Conservation (phyloP, 2,113 vertebrate genomes). For the Calyptommatus sinebrachiatus region DNA sequence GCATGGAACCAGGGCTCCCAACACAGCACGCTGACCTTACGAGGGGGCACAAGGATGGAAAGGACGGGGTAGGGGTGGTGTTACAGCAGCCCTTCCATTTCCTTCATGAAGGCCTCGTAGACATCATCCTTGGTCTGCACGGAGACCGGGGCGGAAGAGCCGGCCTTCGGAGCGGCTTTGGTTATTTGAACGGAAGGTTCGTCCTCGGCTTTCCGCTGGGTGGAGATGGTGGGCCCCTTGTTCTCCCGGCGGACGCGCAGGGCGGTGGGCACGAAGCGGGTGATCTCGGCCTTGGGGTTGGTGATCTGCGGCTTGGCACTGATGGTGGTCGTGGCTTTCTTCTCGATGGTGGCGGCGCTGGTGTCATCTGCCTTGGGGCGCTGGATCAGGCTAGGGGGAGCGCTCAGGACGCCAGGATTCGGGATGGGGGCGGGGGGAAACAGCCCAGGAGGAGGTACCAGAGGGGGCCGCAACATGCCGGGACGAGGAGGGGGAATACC, state of each 20-base stretch:
- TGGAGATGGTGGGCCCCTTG: slow-evolving; percentile 69
- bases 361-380: slow-evolving; percentile 87
- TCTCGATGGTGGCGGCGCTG: slow-evolving; percentile 81
- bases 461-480: slow-evolving; percentile 80
- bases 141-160: slow-evolving; percentile 72
- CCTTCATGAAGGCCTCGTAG: slow-evolving; percentile 98
- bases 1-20: slow-evolving; percentile 37
- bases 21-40: background rate
- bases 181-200: slow-evolving; percentile 72
- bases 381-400: slow-evolving; percentile 91
- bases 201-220: slow-evolving; percentile 73
- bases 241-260: slow-evolving; percentile 91
- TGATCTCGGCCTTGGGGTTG: slow-evolving; percentile 95
- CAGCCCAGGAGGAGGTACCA: slow-evolving; percentile 83
- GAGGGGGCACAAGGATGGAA: slow-evolving; percentile 39
- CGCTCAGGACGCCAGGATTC: slow-evolving; percentile 89
- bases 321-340: slow-evolving; percentile 89
- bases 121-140: slow-evolving; percentile 98
- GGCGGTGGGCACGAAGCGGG: slow-evolving; percentile 93
- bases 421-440: slow-evolving; percentile 86
- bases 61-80: background rate
- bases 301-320: slow-evolving; percentile 98
- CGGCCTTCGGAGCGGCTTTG: slow-evolving; percentile 75
- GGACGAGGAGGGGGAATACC: slow-evolving; percentile 95
- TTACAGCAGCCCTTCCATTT: slow-evolving; percentile 96